Evolutionary conservation across 1,140 invertebrate species (phyloP).

Genomic region (Aradophagus sp.): DNA sequence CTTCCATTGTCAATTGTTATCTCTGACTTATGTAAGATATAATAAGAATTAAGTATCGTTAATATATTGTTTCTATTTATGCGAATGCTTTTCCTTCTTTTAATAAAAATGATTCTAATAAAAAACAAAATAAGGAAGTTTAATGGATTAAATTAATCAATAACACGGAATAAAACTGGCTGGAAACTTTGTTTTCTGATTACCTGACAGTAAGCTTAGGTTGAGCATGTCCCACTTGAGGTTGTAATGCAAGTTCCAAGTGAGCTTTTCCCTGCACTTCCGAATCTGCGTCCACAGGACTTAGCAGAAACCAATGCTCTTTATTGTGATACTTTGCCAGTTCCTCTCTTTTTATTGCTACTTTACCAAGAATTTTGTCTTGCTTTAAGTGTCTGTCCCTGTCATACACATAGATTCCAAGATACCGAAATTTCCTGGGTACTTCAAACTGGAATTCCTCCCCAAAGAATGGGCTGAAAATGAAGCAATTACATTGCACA

Average conservation of each 20-base stretch:
- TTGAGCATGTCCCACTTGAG: conserved; percentile 67
- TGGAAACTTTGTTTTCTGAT: background rate
- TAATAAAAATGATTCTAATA: no score
- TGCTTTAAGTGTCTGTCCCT: conserved; percentile 86
- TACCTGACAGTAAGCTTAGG: conserved; percentile 70
- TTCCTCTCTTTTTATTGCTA: conserved; percentile 90
- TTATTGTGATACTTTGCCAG: conserved; percentile 90
- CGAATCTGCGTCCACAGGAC: conserved; percentile 88
- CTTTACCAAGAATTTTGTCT: conserved; percentile 91
- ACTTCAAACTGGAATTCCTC: conserved; percentile 95
- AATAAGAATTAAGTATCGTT: no score
- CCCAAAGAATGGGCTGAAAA: conserved; percentile 88
- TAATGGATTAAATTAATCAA: background rate
- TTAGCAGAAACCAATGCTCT: conserved; percentile 93
- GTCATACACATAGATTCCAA: conserved; percentile 91
- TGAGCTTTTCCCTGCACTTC: conserved; percentile 91
- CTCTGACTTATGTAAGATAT: no score
- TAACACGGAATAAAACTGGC: conserved; percentile 1
- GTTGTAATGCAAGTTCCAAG: conserved; percentile 78
- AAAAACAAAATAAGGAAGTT: no score
- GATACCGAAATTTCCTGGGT: conserved; percentile 88
- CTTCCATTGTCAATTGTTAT: no score
- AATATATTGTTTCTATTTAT: no score
- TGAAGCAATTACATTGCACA: no score
- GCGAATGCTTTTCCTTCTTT: no score